Percentiles rank a stretch among this genome's conserved stretches.
phyloP scores from a whole-genome alignment of 2,113 vertebrate species.

The Nothocercus nigrocapillus region DNA sequence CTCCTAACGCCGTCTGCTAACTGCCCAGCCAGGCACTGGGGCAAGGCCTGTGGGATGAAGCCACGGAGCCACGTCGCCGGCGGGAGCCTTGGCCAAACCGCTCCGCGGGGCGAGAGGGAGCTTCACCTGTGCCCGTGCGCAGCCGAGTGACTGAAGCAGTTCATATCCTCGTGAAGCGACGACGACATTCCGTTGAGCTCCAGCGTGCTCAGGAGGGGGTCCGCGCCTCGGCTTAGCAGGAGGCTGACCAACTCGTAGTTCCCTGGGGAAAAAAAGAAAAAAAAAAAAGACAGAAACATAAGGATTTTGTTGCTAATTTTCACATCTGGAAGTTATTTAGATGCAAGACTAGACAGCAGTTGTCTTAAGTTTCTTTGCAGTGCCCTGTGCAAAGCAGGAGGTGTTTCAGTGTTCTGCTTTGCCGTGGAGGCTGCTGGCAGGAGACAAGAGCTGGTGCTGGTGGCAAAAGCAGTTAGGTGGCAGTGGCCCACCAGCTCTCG shows the following conservation, averaged over 20 bases:
- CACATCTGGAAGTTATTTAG: background rate
- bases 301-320: background rate
- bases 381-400: background rate
- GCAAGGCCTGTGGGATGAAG: rapidly evolving
- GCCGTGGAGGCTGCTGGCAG: background rate
- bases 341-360: background rate
- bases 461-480: background rate
- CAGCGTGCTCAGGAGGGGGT: conserved; percentile 88
- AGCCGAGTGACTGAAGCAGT: conserved; percentile 96
- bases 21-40: background rate
- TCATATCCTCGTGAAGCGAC: conserved; percentile 94
- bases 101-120: rapidly evolving
- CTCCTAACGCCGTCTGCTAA: background rate
- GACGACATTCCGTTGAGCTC: conserved; percentile 88
- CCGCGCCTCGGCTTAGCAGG: conserved; percentile 88
- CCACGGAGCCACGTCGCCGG: rapidly evolving
- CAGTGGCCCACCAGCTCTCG: background rate
- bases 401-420: background rate
- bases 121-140: conserved; percentile 94
- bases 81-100: background rate
- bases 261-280: conserved; percentile 72
- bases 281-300: background rate
- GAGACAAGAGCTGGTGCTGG: background rate
- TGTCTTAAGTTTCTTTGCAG: background rate
- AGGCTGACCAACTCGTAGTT: conserved; percentile 97